These are phyloP conservation scores for Nothocercus nigrocapillus DNA, from an alignment of 2,113 vertebrate species.

Conservation along the genomic window DNA sequence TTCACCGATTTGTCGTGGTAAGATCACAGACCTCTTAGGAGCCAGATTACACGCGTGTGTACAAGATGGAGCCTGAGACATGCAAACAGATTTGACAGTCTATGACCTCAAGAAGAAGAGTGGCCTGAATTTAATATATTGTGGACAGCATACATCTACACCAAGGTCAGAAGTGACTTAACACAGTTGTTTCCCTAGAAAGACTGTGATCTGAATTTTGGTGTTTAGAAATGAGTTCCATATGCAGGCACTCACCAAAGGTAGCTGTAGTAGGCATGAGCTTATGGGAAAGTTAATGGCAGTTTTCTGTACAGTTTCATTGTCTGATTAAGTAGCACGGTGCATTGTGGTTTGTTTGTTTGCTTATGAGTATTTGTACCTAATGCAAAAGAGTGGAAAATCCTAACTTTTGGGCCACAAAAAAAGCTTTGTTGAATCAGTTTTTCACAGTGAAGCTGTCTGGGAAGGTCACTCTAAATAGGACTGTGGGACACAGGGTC, in stretches of 20 bases:
- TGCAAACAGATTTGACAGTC: neutral
- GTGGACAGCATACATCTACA: neutral
- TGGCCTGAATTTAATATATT: neutral
- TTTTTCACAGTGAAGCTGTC: neutral
- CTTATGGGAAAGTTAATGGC: neutral
- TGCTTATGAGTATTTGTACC: neutral
- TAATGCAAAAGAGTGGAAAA: neutral
- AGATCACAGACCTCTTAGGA: neutral
- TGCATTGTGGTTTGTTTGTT: neutral
- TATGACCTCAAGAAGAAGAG: neutral
- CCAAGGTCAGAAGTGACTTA: neutral
- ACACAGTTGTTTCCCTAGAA: neutral
- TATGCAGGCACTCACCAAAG: neutral
- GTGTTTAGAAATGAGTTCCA: neutral
- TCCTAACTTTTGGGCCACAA: neutral
- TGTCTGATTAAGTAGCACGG: neutral
- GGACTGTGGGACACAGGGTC: neutral
- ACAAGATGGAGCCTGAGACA: slow-evolving; percentile 1
- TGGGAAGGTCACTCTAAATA: neutral
- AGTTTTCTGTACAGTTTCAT: neutral
- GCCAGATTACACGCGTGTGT: neutral
- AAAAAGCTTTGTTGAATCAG: neutral
- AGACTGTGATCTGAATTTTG: neutral
- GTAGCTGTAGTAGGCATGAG: neutral
- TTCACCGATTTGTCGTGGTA: neutral